These are phyloP conservation scores for Dendrolimus kikuchii DNA, from an alignment of 1,140 invertebrate genomes.

Conservation along the genomic window DNA sequence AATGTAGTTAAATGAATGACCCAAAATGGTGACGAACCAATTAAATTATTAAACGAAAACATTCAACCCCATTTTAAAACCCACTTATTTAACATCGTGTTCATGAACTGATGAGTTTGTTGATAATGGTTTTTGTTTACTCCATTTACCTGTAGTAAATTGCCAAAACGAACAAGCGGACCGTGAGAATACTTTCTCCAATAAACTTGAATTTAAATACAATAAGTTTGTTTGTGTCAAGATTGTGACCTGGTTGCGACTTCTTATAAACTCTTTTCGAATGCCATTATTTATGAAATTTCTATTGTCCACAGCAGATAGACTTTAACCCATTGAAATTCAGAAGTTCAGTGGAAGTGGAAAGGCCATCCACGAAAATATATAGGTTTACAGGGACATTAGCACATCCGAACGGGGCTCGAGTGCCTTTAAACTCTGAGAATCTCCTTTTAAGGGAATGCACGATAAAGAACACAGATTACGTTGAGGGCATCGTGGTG, in stretches of 20 bases:
- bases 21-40: not conserved
- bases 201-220: too few relatives aligned
- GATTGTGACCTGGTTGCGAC: too few relatives aligned
- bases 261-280: too few relatives aligned
- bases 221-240: too few relatives aligned
- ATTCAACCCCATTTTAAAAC: conserved; percentile 14
- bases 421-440: conserved; percentile 91
- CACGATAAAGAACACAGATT: conserved; percentile 91
- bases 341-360: conserved; percentile 88
- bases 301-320: conserved; percentile 68
- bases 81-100: conserved; percentile 10
- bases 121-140: conserved; percentile 15
- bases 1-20: too few relatives aligned
- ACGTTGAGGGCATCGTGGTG: conserved; percentile 96
- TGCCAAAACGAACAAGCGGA: conserved; percentile 16
- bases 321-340: conserved; percentile 88
- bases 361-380: conserved; percentile 95
- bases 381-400: conserved; percentile 95
- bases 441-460: conserved; percentile 96
- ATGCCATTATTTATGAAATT: conserved; percentile 1
- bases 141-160: conserved; percentile 3
- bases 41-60: conserved; percentile 2
- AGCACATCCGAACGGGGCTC: conserved; percentile 83
- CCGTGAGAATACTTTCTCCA: conserved; percentile 31
- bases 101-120: conserved; percentile 12